Conservation (phyloP, 2,888 invertebrate species). For the Pegoplata infirma region DNA sequence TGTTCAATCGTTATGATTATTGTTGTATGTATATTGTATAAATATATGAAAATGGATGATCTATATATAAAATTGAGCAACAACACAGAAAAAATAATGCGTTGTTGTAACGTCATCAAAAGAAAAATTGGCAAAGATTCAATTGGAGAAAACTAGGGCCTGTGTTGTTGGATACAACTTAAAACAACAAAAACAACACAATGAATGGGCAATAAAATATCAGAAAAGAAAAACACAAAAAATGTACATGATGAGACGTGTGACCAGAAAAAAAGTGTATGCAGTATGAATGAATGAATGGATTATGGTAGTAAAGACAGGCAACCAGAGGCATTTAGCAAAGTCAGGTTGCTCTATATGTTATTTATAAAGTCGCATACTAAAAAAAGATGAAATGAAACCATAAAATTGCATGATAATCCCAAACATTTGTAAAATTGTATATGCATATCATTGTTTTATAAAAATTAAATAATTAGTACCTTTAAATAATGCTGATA, state of each 20-base stretch:
- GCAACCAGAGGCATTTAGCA: too few species aligned
- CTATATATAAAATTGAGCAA: constrained; percentile 42
- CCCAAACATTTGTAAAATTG: not conserved
- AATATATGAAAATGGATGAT: constrained; percentile 4
- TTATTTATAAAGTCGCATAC: constrained; percentile 22
- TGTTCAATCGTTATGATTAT: too few species aligned
- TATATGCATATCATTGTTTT: not conserved
- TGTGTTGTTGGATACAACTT: constrained; percentile 1
- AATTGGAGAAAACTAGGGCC: constrained; percentile 49
- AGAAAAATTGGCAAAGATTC: constrained; percentile 56
- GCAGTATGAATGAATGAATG: not conserved
- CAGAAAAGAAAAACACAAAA: not conserved
- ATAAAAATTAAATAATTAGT: not conserved
- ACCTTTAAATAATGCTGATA: constrained; percentile 4
- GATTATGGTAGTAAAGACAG: constrained; percentile 14
- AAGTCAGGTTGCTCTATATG: constrained; percentile 53
- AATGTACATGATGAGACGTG: not conserved
- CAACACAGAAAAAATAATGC: constrained; percentile 22
- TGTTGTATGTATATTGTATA: too few species aligned
- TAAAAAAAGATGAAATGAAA: constrained; percentile 11
- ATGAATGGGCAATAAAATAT: too few species aligned
- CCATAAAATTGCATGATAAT: constrained; percentile 11
- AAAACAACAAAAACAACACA: constrained; percentile 4
- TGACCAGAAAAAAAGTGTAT: not conserved
- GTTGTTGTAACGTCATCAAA: constrained; percentile 38